A percentile compares a stretch with the other conserved stretches of the same genome.
phyloP scores from a whole-genome alignment of 2,797 vertebrate species.

The Uromys caudimaculatus region DNA sequence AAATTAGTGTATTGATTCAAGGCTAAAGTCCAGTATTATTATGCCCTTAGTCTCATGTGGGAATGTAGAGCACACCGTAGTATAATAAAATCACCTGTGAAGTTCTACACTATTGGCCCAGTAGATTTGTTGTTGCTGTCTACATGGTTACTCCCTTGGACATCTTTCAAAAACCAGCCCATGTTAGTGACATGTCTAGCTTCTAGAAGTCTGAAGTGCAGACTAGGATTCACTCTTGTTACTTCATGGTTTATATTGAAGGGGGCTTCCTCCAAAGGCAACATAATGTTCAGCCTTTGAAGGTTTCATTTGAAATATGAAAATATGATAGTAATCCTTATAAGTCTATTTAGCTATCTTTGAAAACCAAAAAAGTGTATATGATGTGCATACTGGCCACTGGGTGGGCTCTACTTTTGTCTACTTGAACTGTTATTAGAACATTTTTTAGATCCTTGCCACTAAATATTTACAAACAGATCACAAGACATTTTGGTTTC shows the following conservation, averaged over 20 bases:
- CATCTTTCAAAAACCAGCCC: too few species aligned
- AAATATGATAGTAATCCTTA: neutral
- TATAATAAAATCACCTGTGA: neutral
- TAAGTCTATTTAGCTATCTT: neutral
- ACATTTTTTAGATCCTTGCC: neutral
- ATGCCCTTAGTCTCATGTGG: neutral
- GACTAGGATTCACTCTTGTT: neutral
- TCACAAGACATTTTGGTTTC: neutral
- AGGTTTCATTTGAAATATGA: neutral
- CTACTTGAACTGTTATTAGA: neutral
- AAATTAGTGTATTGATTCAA: too few species aligned
- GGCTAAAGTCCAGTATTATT: too few species aligned
- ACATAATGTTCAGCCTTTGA: neutral
- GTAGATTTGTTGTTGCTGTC: too few species aligned
- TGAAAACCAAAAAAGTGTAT: neutral
- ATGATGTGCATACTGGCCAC: neutral
- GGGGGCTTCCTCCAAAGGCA: neutral
- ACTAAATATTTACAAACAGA: neutral
- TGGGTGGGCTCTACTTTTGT: neutral
- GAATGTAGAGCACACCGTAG: too few species aligned
- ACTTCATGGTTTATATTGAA: neutral
- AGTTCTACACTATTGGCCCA: neutral
- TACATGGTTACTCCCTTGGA: neutral
- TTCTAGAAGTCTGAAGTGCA: neutral
- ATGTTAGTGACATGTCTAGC: neutral